A percentile compares a stretch with the other conserved stretches of the same genome.
Conservation (phyloP, 2,888 invertebrate genomes). For the Furcula furcula region DNA sequence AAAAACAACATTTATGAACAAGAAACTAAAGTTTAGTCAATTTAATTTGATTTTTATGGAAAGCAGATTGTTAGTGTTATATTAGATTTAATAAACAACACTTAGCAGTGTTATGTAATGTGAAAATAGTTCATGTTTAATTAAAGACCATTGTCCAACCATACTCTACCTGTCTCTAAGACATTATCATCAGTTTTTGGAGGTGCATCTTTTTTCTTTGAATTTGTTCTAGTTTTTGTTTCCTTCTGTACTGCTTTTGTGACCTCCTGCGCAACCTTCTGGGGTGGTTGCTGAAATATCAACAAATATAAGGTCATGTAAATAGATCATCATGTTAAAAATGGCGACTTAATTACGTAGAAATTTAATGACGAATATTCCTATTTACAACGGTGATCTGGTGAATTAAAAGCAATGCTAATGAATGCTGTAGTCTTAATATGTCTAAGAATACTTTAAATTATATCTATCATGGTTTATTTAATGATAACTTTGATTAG, state of each 20-base stretch:
- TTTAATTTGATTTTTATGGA: too few relatives aligned
- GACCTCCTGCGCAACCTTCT: constrained; percentile 34
- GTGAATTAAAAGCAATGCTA: neutral
- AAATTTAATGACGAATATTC: too few relatives aligned
- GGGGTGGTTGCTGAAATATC: constrained; percentile 48
- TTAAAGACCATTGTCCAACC: too few relatives aligned
- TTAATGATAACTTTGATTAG: too few relatives aligned
- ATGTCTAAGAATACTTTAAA: constrained; percentile 3
- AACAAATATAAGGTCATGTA: constrained; percentile 34
- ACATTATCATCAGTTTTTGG: constrained; percentile 52
- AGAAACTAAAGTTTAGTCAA: too few relatives aligned
- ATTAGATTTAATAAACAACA: too few relatives aligned
- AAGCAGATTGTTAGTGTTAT: too few relatives aligned
- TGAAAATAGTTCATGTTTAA: too few relatives aligned
- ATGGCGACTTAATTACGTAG: constrained; percentile 42
- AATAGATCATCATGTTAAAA: constrained; percentile 35
- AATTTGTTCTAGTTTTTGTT: constrained; percentile 38
- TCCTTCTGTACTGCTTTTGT: constrained; percentile 39
- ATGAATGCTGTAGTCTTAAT: too few relatives aligned
- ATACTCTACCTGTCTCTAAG: constrained; percentile 61
- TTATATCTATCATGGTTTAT: too few relatives aligned
- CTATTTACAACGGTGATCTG: neutral
- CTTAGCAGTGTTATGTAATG: too few relatives aligned
- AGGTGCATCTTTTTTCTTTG: constrained; percentile 54
- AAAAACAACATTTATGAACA: too few relatives aligned